These are phyloP conservation scores for Palythoa grandis DNA, from an alignment of 92 coral and sea anemone species.

Conservation along the genomic window DNA sequence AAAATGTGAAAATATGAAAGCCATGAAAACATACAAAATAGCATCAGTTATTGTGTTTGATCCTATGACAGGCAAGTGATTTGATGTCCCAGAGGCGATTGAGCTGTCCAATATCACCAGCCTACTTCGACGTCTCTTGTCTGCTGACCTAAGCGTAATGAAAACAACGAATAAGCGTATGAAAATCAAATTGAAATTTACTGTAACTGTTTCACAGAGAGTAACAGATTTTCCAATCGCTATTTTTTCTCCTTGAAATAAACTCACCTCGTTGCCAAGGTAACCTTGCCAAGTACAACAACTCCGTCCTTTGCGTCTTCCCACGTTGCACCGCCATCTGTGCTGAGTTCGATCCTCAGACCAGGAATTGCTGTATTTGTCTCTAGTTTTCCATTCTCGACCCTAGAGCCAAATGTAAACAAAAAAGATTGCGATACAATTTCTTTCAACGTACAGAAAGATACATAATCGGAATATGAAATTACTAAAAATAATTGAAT, in stretches of 20 bases:
- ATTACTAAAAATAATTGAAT: too few species aligned
- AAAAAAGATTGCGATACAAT: too few species aligned
- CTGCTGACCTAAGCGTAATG: slow-evolving; percentile 2
- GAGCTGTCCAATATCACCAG: slow-evolving; percentile 1
- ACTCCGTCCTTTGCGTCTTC: slow-evolving; percentile 48
- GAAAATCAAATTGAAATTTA: too few species aligned
- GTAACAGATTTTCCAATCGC: too few species aligned
- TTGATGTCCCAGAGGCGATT: neutral
- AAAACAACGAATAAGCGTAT: neutral
- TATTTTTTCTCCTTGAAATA: neutral
- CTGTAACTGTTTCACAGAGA: too few species aligned
- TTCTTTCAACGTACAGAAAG: too few species aligned
- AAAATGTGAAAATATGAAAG: neutral
- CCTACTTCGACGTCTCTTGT: slow-evolving; percentile 1
- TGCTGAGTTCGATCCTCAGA: slow-evolving; percentile 57
- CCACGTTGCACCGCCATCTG: slow-evolving; percentile 57
- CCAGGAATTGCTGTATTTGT: slow-evolving; percentile 52
- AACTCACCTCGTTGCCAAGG: slow-evolving; percentile 54
- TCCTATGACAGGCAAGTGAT: too few species aligned
- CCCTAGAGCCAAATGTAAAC: too few species aligned
- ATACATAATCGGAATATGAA: too few species aligned
- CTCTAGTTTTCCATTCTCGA: too few species aligned
- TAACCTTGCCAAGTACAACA: slow-evolving; percentile 31
- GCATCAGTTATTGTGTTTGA: neutral
- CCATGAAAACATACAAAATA: neutral